Evolutionary conservation across 92 coral and sea anemone genomes (phyloP).

Genomic region (Palythoa grandis): DNA sequence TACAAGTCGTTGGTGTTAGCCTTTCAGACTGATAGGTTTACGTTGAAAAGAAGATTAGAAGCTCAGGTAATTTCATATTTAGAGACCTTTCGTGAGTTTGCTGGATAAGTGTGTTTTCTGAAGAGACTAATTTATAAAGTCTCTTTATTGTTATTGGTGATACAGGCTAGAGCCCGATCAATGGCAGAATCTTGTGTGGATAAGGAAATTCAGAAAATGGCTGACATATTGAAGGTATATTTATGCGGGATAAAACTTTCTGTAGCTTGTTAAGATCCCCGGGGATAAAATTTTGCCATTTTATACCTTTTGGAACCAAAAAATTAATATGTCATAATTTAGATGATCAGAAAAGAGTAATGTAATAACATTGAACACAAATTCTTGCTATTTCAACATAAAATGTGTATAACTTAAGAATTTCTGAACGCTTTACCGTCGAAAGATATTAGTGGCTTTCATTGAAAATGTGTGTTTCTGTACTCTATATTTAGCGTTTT

Average conservation of each 20-base stretch:
- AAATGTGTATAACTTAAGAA: too few species aligned
- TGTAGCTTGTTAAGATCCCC: too few species aligned
- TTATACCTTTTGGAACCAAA: too few species aligned
- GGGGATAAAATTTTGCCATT: too few species aligned
- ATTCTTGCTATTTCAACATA: too few species aligned
- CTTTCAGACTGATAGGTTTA: constrained; percentile 92
- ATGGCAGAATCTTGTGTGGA: constrained; percentile 79
- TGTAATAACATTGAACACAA: too few species aligned
- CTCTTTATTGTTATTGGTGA: neutral
- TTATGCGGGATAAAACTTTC: neutral
- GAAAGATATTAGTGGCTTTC: too few species aligned
- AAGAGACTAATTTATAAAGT: neutral
- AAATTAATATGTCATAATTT: too few species aligned
- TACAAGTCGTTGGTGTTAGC: constrained; percentile 90
- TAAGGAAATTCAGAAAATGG: constrained; percentile 67
- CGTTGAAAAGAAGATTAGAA: constrained; percentile 79
- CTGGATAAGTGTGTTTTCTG: neutral
- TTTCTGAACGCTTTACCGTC: too few species aligned
- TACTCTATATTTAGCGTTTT: too few species aligned
- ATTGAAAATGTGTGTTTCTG: too few species aligned
- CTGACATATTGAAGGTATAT: constrained; percentile 72
- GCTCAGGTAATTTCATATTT: constrained; percentile 71
- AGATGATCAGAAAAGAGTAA: too few species aligned
- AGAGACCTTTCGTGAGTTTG: neutral
- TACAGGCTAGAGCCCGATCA: constrained; percentile 83